Evolutionary conservation across 2,888 invertebrate genomes (phyloP).

Genomic region (Lochmaea capreae): DNA sequence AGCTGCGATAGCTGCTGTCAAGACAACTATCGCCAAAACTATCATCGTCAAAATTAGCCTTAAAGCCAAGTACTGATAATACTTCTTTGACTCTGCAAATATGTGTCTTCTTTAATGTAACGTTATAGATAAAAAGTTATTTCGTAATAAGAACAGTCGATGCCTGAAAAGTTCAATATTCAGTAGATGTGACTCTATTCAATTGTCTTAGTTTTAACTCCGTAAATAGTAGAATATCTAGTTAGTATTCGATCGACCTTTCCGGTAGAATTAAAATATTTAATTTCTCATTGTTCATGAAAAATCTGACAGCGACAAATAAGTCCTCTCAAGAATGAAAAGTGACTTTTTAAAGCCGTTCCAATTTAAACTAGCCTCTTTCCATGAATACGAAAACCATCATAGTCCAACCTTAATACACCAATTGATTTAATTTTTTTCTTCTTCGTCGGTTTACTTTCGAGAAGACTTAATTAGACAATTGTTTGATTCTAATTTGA

Average conservation of each 20-base stretch:
- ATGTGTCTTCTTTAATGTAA: too few relatives aligned
- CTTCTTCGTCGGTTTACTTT: slow-evolving; percentile 40
- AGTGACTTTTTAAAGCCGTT: slow-evolving; percentile 54
- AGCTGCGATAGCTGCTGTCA: too few relatives aligned
- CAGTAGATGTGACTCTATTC: slow-evolving; percentile 6
- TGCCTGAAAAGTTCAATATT: slow-evolving; percentile 7
- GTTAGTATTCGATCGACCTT: slow-evolving; percentile 26
- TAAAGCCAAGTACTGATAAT: too few relatives aligned
- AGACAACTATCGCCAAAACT: too few relatives aligned
- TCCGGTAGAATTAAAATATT: slow-evolving; percentile 54
- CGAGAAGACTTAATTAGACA: slow-evolving; percentile 61
- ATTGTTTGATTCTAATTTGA: slow-evolving; percentile 63
- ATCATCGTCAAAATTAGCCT: too few relatives aligned
- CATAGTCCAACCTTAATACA: slow-evolving; percentile 44
- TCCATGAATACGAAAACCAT: slow-evolving; percentile 49
- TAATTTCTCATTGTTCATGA: slow-evolving; percentile 52
- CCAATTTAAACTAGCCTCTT: slow-evolving; percentile 48
- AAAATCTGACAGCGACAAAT: slow-evolving; percentile 37
- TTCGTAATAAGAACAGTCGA: background rate
- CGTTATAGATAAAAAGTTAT: background rate
- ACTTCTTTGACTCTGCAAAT: too few relatives aligned
- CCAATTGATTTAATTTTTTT: slow-evolving; percentile 54
- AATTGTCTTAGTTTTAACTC: slow-evolving; percentile 8
- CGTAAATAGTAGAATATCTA: slow-evolving; percentile 25
- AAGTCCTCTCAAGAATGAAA: slow-evolving; percentile 50